Percentiles rank a stretch among this genome's conserved stretches.
Evolutionary conservation across 2,797 vertebrate species (phyloP).

Genomic region (Liasis olivaceus): DNA sequence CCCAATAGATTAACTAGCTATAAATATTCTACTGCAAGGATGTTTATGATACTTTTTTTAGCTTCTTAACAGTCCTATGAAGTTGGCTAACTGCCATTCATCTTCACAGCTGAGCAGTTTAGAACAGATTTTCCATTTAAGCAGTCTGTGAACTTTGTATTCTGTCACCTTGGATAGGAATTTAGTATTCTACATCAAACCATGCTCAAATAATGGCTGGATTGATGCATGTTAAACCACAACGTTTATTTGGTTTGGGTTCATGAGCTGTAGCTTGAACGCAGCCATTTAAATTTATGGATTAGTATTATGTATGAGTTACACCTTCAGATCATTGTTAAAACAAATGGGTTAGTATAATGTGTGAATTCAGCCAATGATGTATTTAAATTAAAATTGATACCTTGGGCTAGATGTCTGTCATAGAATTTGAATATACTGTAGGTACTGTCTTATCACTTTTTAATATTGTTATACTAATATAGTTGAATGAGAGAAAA

Average conservation of each 20-base stretch:
- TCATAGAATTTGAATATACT: not conserved
- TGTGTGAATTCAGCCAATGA: not conserved
- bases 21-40: not conserved
- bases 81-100: not conserved
- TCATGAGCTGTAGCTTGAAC: not conserved
- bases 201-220: not conserved
- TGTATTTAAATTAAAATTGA: not conserved
- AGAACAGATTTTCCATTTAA: not conserved
- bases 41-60: not conserved
- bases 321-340: not conserved
- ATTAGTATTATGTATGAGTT: not conserved
- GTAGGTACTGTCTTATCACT: not conserved
- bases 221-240: not conserved
- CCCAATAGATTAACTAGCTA: not conserved
- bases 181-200: conserved; percentile 21
- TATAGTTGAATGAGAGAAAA: not conserved
- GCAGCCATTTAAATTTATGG: not conserved
- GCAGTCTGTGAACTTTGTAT: not conserved
- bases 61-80: not conserved
- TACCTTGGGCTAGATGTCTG: not conserved
- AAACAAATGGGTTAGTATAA: not conserved
- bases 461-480: not conserved
- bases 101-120: not conserved
- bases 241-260: not conserved
- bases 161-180: not conserved